Base-by-base conservation (phyloP, 1,140 invertebrate genomes). In the Diorhabda carinulata region DNA sequence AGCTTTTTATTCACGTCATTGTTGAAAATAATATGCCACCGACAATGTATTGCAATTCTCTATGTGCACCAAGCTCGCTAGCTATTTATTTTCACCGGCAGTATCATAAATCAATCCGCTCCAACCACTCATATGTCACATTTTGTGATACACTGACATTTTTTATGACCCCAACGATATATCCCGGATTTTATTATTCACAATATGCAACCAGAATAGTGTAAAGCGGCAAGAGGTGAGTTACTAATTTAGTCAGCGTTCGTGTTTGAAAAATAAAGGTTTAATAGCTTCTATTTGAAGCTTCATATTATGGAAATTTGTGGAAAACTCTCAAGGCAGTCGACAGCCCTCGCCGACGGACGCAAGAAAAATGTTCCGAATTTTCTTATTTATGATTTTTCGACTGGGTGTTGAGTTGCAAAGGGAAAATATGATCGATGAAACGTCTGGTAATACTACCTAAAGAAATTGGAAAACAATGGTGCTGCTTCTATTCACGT, bases 301-400 rank as follows among this genome's bases (percentile, higher is more conserved):
- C 47, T 52, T 52, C 47, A 52, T 52, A 52, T 52, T 52, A 52
- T 52, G 47, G 47, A 52, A 52, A 52, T 52, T 52, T 52, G 47
- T 52, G 47, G 47, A 52, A 52, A 52, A 52, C 47, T 52, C 47
- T 52, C 47, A 4, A 52, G 47, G 6, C 47, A 52, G 47, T n/a
- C 47, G 47, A n/a, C 47, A 52, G 47, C 47, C n/a, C 6, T n/a
- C 47, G 47, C 47, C 47, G 47, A 52, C 47, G 47, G 47, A n/a
- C 47, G 6, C 47, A 52, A 52, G 47, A 52, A 52, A 52, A 52
- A 52, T 52, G 47, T 52, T 52, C 47, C 6, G 47, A 52, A n/a
- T 52, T 52, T 52, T 52, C 47, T 52, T 52, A 52, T 52, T 52
- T 52, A 52, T 52, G 47, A 52, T 52, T 52, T 52, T 52, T 8